A percentile compares a stretch with the other conserved stretches of the same genome.
phyloP scores from a whole-genome alignment of 2,797 vertebrate genomes.

The Euphonia xanthogaster region DNA sequence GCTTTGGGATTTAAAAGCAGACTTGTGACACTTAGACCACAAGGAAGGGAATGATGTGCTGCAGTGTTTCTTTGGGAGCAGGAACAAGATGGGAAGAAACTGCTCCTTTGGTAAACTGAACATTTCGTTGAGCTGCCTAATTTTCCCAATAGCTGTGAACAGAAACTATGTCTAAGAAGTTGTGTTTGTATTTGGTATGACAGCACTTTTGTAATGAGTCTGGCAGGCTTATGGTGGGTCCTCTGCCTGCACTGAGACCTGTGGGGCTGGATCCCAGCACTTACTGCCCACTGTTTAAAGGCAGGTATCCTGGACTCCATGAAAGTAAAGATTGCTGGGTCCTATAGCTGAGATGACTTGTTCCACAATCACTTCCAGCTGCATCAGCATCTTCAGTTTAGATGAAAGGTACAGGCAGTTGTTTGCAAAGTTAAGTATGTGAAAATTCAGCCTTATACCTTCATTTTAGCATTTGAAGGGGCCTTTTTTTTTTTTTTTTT shows the following conservation, averaged over 20 bases:
- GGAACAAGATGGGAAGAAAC: not conserved
- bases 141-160: not conserved
- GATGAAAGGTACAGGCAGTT: not conserved
- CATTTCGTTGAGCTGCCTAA: not conserved
- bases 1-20: not conserved
- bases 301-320: not conserved
- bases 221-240: not conserved
- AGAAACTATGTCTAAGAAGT: not conserved
- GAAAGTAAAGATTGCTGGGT: not conserved
- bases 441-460: not conserved
- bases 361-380: not conserved
- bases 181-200: not conserved
- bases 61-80: not conserved
- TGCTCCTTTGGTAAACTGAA: rapidly evolving
- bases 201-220: not conserved
- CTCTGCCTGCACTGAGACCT: rapidly evolving
- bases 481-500: not conserved
- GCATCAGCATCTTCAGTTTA: not conserved
- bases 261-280: not conserved
- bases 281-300: not conserved
- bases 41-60: not conserved
- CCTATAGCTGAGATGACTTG: not conserved
- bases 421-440: not conserved
- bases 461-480: not conserved
- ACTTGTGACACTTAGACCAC: not conserved